Evolutionary conservation across 2,113 vertebrate genomes (phyloP), one percentile per base, ranked within the genome.

Genomic region (Entosphenus tridentatus): DNA sequence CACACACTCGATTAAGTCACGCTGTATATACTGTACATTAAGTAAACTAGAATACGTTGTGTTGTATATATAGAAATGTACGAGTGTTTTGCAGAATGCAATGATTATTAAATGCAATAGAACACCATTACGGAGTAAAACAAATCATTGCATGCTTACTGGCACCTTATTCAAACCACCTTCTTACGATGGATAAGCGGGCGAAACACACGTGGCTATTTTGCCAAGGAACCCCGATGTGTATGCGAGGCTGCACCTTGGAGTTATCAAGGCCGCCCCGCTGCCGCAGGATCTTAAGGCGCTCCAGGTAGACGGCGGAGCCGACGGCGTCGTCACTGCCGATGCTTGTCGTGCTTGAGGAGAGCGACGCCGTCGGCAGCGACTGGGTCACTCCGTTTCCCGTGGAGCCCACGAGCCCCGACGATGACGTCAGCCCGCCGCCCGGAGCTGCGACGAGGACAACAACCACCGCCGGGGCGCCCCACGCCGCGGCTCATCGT

Each of bases 221-320:
- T 65, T 65, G 10, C 62, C 18, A 16, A 16, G 10, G 62, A 65
- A 96, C 95, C 71, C 93, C 86, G 0, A 87, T 81, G 9, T 96
- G 86, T 71, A 97, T 91, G 57, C 88, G 88, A 70, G 85, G 87
- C 73, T 95, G 89, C 80, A 97, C 93, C 75, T 91, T 97, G 83
- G 2, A 74, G 68, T 89, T 98, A 73, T 98, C 92, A 73, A 96
- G 83, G 39, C 90, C 92, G 73, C 88, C 87, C 57, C 89, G 85
- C 77, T 95, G 93, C 62, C 90, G 79, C 70, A 98, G 86, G 75
- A 98, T 95, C 80, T 95, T 95, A 73, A 96, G 82, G 75, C 92
- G 83, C 78, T 96, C 90, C 62, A 96, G 82, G 76, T 98, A 98
- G 67, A 91, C 87, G 0, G 90, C 93, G 4, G 89, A 87, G 67